These are phyloP conservation scores for Drosophila takahashii DNA, from an alignment of 1,140 invertebrate species.

Conservation along the genomic window DNA sequence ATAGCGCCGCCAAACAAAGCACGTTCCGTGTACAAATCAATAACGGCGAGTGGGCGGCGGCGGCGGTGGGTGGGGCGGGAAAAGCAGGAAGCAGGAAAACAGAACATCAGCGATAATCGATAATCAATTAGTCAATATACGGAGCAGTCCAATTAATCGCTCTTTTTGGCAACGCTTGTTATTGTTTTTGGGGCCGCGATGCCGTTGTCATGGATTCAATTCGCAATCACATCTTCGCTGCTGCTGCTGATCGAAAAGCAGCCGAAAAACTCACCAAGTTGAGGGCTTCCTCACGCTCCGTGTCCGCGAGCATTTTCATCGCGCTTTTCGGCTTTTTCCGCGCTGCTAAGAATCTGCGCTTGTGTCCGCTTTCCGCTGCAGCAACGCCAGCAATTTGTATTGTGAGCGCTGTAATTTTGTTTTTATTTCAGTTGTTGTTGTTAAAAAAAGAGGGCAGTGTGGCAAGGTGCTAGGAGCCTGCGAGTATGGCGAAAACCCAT, in stretches of 20 bases:
- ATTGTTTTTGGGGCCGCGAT: slow-evolving; percentile 27
- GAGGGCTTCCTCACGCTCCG: slow-evolving; percentile 93
- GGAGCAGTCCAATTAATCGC: slow-evolving; percentile 46
- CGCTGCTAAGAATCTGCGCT: slow-evolving; percentile 73
- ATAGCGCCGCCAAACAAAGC: slow-evolving; percentile 64
- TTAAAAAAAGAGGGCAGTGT: slow-evolving; percentile 20
- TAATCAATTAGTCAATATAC: slow-evolving; percentile 41
- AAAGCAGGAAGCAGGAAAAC: slow-evolving; percentile 53
- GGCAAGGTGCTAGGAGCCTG: not conserved
- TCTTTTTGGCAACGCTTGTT: slow-evolving; percentile 23
- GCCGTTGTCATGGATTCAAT: slow-evolving; percentile 36
- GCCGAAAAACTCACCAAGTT: slow-evolving; percentile 89
- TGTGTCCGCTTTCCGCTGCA: slow-evolving; percentile 56
- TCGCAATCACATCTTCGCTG: not conserved
- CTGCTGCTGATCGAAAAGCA: too few relatives aligned
- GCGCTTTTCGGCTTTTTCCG: slow-evolving; percentile 74
- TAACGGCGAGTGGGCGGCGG: slow-evolving; percentile 51
- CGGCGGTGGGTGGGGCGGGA: slow-evolving; percentile 23
- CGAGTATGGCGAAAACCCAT: not conserved
- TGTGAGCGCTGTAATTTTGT: slow-evolving; percentile 71
- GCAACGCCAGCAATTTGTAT: slow-evolving; percentile 71
- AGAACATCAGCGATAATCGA: slow-evolving; percentile 61
- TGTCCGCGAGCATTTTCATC: slow-evolving; percentile 88
- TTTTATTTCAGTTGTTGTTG: slow-evolving; percentile 49
- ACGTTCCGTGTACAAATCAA: slow-evolving; percentile 82